Base-by-base conservation (phyloP, 2,888 invertebrate genomes). In the Sarcophaga variegata region DNA sequence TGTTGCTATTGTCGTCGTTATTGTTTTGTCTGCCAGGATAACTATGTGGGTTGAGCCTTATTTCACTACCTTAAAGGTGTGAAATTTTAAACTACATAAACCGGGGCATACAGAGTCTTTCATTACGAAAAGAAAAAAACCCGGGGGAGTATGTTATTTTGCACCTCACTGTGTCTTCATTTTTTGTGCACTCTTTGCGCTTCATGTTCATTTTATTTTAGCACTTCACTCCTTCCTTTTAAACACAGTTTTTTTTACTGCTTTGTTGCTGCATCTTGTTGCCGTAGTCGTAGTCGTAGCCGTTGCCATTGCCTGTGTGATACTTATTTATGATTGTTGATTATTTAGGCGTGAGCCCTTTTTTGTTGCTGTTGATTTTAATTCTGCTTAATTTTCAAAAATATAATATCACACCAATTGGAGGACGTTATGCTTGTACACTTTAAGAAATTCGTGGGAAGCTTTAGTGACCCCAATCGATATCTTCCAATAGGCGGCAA, bases 241-340 rank as follows among this genome's bases (percentile, higher is more conserved):
- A 59, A 37, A 37, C 14, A 49, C 49, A 49, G 11, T 14, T 12
- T 54, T 45, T 45, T 12, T 47, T 72, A 45, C 47, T 27, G 3
- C 74, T n/a, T 47, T 72, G 59, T 20, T 25, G 64, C 69, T 25
- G 64, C 69, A 66, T 74, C 67, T 71, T 37, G 37, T 37, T 37
- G 37, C 8, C 37, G 37, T 37, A 2, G 37, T 0, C 8, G 37
- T 37, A 8, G 37, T 8, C 8, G 2, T 37, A 8, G 37, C 37
- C 78, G 54, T 80, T 63, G 22, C 27, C 63, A 63, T 69, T 81
- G 37, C 67, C 66, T 22, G 22, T 78, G 84, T 60, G 84, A 87
- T 87, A 84, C 84, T 82, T 87, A 87, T 87, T 87, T 84, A 87
- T 84, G 87, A 87, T 84, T 87, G 87, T 87, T 87, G 87, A 87